phyloP scores from a whole-genome alignment of 2,113 vertebrate genomes.

The Larimichthys polyactis region DNA sequence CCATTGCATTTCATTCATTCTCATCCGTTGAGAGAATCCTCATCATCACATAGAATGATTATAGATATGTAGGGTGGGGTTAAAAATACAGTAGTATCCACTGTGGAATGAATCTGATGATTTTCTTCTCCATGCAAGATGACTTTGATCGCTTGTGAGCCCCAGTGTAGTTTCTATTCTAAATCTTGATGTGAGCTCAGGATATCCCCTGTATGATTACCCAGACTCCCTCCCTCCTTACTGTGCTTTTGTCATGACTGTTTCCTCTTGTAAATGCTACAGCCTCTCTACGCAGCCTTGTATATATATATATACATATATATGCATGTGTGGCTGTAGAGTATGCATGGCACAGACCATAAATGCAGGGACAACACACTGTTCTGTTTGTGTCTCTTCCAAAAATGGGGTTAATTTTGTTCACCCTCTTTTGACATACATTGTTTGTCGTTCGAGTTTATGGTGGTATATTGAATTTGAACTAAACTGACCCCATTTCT shows the following conservation, averaged over 20 bases:
- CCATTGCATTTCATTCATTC: conserved; percentile 34
- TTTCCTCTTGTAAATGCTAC: conserved; percentile 22
- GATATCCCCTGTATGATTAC: conserved; percentile 73
- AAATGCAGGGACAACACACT: conserved; percentile 4
- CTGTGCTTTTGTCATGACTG: conserved; percentile 41
- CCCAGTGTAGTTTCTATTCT: conserved; percentile 28
- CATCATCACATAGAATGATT: not conserved
- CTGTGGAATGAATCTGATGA: conserved; percentile 18
- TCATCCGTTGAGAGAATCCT: conserved; percentile 27
- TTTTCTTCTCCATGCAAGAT: not conserved
- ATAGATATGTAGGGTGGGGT: conserved; percentile 11
- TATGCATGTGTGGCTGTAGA: conserved; percentile 59
- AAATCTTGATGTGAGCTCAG: conserved; percentile 49
- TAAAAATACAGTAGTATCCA: conserved; percentile 18
- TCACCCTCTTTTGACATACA: not conserved
- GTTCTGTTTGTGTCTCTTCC: conserved; percentile 19
- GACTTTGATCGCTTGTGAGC: conserved; percentile 25
- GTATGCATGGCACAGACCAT: conserved; percentile 46
- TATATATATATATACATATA: not conserved
- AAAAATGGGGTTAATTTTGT: not conserved
- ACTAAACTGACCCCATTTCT: conserved; percentile 35
- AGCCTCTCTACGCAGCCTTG: conserved; percentile 8
- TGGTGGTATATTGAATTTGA: conserved; percentile 1
- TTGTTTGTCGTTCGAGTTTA: not conserved
- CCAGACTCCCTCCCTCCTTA: conserved; percentile 78